Percentiles rank a stretch among this genome's conserved stretches.
Conservation (phyloP, 2,888 invertebrate species). For the Acrobasis consociella region DNA sequence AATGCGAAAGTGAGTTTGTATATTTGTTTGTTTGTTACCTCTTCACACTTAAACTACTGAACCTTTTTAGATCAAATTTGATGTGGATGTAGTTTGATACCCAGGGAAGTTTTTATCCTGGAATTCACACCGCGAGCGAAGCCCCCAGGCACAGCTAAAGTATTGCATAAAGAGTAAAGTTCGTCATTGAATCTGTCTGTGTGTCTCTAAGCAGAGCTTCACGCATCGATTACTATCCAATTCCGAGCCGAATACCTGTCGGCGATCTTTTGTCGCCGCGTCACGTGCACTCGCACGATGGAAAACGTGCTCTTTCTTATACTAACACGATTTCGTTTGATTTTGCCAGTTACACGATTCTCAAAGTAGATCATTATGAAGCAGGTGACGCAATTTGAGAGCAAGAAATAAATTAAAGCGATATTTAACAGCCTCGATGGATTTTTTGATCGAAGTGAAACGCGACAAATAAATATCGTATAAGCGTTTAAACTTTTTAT, state of each 20-base stretch:
- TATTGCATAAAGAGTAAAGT: not conserved
- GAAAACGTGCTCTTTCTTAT: constrained; percentile 58
- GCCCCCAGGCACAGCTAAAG: too few relatives aligned
- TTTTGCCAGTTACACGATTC: constrained; percentile 15
- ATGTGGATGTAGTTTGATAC: too few relatives aligned
- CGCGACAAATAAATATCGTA: too few relatives aligned
- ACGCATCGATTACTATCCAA: constrained; percentile 79
- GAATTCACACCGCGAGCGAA: too few relatives aligned
- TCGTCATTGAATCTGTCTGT: constrained; percentile 24
- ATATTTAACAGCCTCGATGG: not conserved
- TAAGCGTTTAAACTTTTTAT: too few relatives aligned
- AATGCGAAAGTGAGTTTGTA: too few relatives aligned
- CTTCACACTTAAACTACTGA: too few relatives aligned
- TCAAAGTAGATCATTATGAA: constrained; percentile 5
- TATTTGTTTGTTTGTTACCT: too few relatives aligned
- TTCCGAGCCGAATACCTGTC: constrained; percentile 74
- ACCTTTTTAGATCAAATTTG: too few relatives aligned
- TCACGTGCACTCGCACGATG: constrained; percentile 61
- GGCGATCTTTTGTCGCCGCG: constrained; percentile 71
- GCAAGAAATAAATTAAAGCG: constrained; percentile 10
- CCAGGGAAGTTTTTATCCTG: too few relatives aligned
- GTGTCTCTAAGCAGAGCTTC: constrained; percentile 55
- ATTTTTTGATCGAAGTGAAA: not conserved
- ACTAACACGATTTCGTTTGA: constrained; percentile 40
- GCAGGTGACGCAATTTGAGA: constrained; percentile 10